A percentile compares a stretch with the other conserved stretches of the same genome.
These are phyloP conservation scores for Scalopus aquaticus DNA, from an alignment of 2,113 vertebrate species.

Conservation along the genomic window DNA sequence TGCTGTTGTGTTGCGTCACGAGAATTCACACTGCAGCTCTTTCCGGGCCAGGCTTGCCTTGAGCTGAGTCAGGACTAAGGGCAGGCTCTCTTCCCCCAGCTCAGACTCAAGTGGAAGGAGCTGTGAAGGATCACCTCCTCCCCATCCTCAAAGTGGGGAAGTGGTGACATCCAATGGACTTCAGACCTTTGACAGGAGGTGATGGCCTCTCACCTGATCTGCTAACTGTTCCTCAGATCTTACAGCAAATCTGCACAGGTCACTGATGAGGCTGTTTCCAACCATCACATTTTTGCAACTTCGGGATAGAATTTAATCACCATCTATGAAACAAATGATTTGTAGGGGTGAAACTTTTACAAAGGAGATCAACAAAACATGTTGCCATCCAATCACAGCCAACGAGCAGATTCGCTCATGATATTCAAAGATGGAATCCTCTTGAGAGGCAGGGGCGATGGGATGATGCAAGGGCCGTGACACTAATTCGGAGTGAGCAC, in stretches of 20 bases:
- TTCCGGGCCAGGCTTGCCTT: not conserved
- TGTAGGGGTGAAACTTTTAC: not conserved
- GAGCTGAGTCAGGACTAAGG: not conserved
- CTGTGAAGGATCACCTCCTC: not conserved
- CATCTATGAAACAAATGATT: not conserved
- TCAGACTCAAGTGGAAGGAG: not conserved
- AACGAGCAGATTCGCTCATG: not conserved
- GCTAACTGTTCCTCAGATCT: not conserved
- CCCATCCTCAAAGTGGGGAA: not conserved
- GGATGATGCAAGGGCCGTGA: not conserved
- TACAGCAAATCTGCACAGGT: not conserved
- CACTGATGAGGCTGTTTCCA: not conserved
- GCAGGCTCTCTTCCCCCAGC: not conserved
- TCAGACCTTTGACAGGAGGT: not conserved
- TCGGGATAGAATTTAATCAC: not conserved
- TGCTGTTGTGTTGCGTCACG: not conserved
- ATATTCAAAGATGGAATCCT: not conserved
- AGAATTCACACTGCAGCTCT: not conserved
- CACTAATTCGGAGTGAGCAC: slow-evolving; percentile 41
- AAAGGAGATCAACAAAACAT: not conserved
- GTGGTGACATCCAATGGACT: not conserved
- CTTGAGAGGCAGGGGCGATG: not conserved
- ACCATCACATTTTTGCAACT: not conserved
- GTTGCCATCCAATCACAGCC: not conserved
- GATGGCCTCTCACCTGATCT: not conserved